Base-by-base conservation (phyloP, 2,888 invertebrate species). In the Brachyptera risi region DNA sequence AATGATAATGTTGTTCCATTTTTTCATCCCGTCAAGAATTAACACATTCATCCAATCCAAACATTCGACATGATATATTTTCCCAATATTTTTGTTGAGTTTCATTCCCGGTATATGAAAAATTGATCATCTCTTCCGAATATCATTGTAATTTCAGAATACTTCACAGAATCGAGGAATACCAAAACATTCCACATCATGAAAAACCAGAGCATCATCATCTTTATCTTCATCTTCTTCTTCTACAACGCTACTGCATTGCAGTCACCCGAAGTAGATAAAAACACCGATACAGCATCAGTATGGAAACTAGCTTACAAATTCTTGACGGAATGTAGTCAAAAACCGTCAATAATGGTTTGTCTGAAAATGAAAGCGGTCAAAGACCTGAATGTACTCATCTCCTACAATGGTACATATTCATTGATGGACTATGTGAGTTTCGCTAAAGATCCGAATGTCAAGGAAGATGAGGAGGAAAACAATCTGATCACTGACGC, bases 301-400 rank as follows among this genome's bases (percentile, higher is more conserved):
- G 19, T 51, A 5, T 61, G 61, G 61, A 31, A 42, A 5, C 35
- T 50, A 5, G 31, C 58, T n/a, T 57, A 58, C 40, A 21, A 40
- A 26, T 37, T 51, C 9, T 23, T 61, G 2, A 11, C 50, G 23
- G 58, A 61, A n/a, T 61, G 61, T 31, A 54, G 54, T 19, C 54
- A 54, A 23, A 40, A 57, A 15, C 61, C 51, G 1, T 51, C 49
- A n/a, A 58, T 61, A 19, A 15, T 57, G 47, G 60, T 62, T n/a
- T 66, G 66, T 40, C 56, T 66, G 42, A 66, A 66, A 54, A 40
- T 63, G 57, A 66, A 66, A 51, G 64, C 63, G 2, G 59, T 66
- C 42, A 58, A 56, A 27, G 59, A 60, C 40, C 59, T 66, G 51
- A 63, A 65, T 38, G 31, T 59, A 17, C 63, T 61, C 4, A 27